These are phyloP conservation scores for Microhierax caerulescens DNA, from an alignment of 2,797 vertebrate species.

Conservation along the genomic window DNA sequence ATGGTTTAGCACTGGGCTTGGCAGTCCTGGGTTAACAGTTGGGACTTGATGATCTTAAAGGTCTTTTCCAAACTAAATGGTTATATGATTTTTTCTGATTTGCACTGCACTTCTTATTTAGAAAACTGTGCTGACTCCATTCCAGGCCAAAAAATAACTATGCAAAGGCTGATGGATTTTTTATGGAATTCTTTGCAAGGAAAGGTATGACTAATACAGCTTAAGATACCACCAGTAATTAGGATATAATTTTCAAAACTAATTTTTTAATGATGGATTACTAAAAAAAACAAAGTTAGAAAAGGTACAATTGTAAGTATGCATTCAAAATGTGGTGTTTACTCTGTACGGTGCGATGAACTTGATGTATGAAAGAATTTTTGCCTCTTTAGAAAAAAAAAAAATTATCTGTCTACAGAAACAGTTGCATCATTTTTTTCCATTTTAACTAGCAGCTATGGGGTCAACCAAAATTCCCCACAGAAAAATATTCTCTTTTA, in stretches of 20 bases:
- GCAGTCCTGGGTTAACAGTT: neutral
- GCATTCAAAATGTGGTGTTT: neutral
- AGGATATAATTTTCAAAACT: neutral
- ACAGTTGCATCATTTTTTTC: neutral
- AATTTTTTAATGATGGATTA: neutral
- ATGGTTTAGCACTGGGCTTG: neutral
- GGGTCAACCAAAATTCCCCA: neutral
- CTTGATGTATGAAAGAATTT: neutral
- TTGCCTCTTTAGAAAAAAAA: neutral
- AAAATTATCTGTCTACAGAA: neutral
- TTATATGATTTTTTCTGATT: neutral
- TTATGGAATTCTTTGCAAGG: neutral
- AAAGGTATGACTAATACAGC: neutral
- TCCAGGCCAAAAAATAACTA: neutral
- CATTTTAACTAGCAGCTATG: neutral
- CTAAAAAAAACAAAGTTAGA: neutral
- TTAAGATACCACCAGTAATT: neutral
- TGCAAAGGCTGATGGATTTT: neutral
- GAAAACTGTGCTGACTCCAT: neutral
- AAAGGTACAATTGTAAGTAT: neutral
- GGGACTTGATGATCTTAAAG: neutral
- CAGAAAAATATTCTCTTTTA: slow-evolving; percentile 42
- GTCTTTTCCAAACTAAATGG: neutral
- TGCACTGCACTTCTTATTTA: neutral
- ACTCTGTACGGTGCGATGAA: neutral